Conservation (phyloP, 2,113 vertebrate genomes). For the Pelobates fuscus region DNA sequence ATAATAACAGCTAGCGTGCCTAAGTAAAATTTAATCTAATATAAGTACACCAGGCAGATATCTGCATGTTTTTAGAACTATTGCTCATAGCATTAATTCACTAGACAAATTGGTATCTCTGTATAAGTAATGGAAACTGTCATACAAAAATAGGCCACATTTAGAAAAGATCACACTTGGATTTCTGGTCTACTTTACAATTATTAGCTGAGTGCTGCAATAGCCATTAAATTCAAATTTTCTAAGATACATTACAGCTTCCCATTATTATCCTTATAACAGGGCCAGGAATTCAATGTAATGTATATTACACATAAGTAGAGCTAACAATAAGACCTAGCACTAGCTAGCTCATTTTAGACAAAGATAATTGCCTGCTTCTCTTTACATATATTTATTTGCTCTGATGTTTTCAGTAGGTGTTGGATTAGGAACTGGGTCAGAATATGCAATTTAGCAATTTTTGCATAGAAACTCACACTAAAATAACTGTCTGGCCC, state of each 20-base stretch:
- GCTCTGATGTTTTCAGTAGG: neutral
- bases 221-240: slow-evolving; percentile 1
- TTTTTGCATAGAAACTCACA: no score
- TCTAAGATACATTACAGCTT: neutral
- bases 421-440: neutral
- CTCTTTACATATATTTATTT: slow-evolving; percentile 21
- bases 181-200: slow-evolving; percentile 26
- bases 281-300: slow-evolving; percentile 7
- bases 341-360: neutral
- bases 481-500: no score
- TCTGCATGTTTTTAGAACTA: neutral
- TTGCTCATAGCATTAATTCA: slow-evolving; percentile 21
- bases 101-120: slow-evolving; percentile 25
- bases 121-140: slow-evolving; percentile 43
- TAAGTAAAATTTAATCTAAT: slow-evolving; percentile 1
- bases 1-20: no score
- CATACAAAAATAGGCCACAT: slow-evolving; percentile 38
- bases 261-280: neutral
- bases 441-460: neutral
- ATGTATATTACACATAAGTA: slow-evolving; percentile 20
- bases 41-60: neutral
- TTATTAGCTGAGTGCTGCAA: neutral
- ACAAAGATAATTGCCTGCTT: neutral
- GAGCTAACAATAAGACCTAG: neutral
- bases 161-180: slow-evolving; percentile 21